Evolutionary conservation across 2,888 invertebrate species (phyloP).

Genomic region (Drosophila dives): DNA sequence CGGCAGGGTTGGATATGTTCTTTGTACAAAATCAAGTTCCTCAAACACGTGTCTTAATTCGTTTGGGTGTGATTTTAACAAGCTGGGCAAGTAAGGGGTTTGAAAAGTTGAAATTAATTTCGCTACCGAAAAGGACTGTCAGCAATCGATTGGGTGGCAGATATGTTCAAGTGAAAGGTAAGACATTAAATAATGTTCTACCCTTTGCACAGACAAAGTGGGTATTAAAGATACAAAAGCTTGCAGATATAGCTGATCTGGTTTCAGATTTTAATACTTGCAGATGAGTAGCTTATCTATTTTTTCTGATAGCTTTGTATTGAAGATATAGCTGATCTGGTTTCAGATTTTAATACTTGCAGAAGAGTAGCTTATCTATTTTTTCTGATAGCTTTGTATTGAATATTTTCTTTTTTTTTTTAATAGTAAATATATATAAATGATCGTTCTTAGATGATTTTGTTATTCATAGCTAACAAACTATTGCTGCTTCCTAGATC

Average conservation of each 20-base stretch:
- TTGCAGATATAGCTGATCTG: background rate
- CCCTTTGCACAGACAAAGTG: background rate
- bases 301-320: background rate
- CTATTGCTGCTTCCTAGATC: background rate
- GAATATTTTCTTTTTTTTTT: background rate
- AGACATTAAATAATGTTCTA: conserved; percentile 1
- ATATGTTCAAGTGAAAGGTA: conserved; percentile 7
- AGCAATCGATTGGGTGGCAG: conserved; percentile 69
- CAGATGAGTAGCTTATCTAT: background rate
- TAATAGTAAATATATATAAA: background rate
- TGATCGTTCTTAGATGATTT: background rate
- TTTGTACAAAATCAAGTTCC: conserved; percentile 65
- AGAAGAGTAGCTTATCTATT: background rate
- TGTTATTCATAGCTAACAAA: background rate
- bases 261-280: background rate
- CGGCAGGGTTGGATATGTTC: conserved; percentile 43
- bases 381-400: background rate
- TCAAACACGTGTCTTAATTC: conserved; percentile 78
- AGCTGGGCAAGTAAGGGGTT: conserved; percentile 59
- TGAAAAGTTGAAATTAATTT: conserved; percentile 81
- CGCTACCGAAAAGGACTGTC: conserved; percentile 77
- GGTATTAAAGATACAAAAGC: background rate
- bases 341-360: background rate
- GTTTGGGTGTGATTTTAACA: conserved; percentile 78
- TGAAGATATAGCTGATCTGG: background rate